phyloP scores from a whole-genome alignment of 2,113 vertebrate genomes.

The Ageneiosus marmoratus region DNA sequence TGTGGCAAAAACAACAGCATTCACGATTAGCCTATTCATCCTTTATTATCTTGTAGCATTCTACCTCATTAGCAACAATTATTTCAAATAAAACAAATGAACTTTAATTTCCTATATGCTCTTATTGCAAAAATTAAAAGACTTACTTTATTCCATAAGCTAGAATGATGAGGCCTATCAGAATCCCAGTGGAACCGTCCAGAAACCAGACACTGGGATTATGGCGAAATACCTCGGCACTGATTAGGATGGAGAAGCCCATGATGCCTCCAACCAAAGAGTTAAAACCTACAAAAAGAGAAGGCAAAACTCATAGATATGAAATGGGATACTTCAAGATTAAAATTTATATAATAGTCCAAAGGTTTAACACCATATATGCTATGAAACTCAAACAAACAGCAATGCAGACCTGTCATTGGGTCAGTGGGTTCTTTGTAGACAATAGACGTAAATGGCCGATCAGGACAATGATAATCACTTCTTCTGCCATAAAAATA shows the following conservation, averaged over 20 bases:
- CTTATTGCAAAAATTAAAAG: background rate
- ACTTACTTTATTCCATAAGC: constrained; percentile 95
- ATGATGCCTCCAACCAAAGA: constrained; percentile 93
- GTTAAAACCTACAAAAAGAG: constrained; percentile 84
- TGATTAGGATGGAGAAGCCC: constrained; percentile 97
- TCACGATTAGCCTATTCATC: background rate
- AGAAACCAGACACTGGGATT: constrained; percentile 89
- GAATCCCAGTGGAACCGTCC: constrained; percentile 88
- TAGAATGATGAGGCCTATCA: constrained; percentile 94
- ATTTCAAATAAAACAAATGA: background rate
- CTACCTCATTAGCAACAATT: background rate
- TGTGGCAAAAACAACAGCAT: constrained; percentile 61
- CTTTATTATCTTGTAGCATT: background rate
- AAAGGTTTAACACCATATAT: background rate
- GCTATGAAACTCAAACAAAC: too few relatives aligned
- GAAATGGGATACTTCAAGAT: background rate
- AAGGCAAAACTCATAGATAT: background rate
- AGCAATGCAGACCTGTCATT: too few relatives aligned
- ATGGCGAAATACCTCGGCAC: constrained; percentile 91
- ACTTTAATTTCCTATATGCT: background rate
- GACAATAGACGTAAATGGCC: background rate
- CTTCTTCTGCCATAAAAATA: background rate
- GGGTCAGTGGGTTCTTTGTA: background rate
- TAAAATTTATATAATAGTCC: background rate
- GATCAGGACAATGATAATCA: background rate